Conservation (phyloP, 1,140 invertebrate species). For the Penaeus chinensis region DNA sequence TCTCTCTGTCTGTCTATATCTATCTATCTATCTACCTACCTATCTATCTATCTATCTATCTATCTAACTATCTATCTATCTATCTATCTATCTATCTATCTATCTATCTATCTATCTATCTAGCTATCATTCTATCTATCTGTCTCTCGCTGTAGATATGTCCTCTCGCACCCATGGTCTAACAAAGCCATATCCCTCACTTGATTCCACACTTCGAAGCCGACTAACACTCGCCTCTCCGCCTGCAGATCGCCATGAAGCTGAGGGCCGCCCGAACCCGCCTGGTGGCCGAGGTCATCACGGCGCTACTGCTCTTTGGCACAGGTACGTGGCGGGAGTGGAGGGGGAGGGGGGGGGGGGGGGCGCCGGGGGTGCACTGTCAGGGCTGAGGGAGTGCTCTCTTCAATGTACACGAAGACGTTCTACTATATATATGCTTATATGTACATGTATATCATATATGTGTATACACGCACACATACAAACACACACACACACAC, state of each 20-base stretch:
- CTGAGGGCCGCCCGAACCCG: neutral
- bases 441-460: too few species aligned
- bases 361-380: too few species aligned
- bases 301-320: constrained; percentile 1
- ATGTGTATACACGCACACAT: too few species aligned
- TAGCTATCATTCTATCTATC: neutral
- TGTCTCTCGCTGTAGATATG: neutral
- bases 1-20: neutral
- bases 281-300: neutral
- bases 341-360: too few species aligned
- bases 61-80: too few species aligned
- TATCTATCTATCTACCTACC: neutral
- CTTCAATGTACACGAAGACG: too few species aligned
- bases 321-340: neutral
- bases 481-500: too few species aligned
- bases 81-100: neutral
- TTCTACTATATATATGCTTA: too few species aligned
- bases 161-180: neutral
- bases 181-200: neutral
- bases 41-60: neutral
- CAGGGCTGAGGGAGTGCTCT: too few species aligned
- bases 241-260: neutral
- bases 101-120: neutral
- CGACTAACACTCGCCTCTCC: neutral
- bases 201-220: neutral